These are phyloP conservation scores for Sinhomidia bicolor DNA, from an alignment of 2,888 invertebrate genomes.

Conservation along the genomic window DNA sequence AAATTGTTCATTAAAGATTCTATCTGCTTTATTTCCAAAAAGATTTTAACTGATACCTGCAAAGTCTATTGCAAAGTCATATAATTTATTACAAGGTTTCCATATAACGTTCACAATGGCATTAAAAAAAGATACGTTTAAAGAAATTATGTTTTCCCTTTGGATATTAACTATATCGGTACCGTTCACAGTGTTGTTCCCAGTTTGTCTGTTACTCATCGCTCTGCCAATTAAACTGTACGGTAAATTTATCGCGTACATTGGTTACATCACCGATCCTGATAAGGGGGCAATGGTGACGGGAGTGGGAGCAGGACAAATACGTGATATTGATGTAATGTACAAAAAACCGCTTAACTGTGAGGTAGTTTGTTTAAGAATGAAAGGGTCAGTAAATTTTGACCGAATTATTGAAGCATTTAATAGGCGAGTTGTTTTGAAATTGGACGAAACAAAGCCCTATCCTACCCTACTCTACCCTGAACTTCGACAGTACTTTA, in stretches of 20 bases:
- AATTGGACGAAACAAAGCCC: background rate
- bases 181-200: background rate
- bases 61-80: too few species aligned
- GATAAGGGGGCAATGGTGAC: background rate
- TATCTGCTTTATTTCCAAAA: too few species aligned
- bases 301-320: constrained; percentile 33
- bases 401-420: constrained; percentile 4
- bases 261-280: constrained; percentile 12
- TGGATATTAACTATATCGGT: constrained; percentile 11
- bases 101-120: background rate
- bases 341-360: background rate
- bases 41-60: too few species aligned
- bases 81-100: too few species aligned
- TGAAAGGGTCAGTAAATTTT: constrained; percentile 32
- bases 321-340: constrained; percentile 24
- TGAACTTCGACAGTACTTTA: constrained; percentile 53
- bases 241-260: background rate
- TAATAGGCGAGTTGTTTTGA: background rate
- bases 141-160: background rate
- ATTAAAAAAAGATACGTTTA: background rate
- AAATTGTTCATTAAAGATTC: too few species aligned
- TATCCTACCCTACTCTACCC: constrained; percentile 41
- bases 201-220: background rate
- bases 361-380: constrained; percentile 48
- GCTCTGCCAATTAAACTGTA: constrained; percentile 29